phyloP scores from a whole-genome alignment of 92 coral and sea anemone genomes.

The Zoanthus sociatus region DNA sequence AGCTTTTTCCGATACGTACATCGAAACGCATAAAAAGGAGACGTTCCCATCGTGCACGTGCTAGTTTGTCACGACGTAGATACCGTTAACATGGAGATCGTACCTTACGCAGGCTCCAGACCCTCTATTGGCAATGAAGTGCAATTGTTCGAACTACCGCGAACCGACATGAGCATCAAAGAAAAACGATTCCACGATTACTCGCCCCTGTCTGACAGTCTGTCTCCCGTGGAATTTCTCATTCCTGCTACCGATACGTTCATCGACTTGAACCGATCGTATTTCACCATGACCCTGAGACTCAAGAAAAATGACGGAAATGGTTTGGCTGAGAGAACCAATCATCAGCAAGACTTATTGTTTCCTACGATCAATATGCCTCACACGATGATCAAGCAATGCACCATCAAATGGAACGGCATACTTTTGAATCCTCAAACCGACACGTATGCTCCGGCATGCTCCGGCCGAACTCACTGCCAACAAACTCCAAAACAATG shows the following conservation, averaged over 20 bases:
- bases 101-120: neutral
- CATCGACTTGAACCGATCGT: constrained; percentile 41
- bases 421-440: too few relatives aligned
- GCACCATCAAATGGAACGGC: too few relatives aligned
- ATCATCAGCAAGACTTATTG: too few relatives aligned
- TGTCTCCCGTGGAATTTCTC: constrained; percentile 47
- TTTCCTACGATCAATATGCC: constrained; percentile 21
- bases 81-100: constrained; percentile 12
- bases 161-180: neutral
- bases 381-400: constrained; percentile 29
- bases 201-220: neutral
- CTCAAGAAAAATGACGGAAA: neutral
- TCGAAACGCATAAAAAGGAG: neutral
- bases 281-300: neutral
- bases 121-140: neutral
- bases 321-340: too few relatives aligned
- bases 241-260: constrained; percentile 40
- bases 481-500: neutral
- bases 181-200: constrained; percentile 7
- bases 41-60: neutral
- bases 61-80: neutral
- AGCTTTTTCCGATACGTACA: too few relatives aligned
- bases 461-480: neutral
- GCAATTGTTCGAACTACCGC: constrained; percentile 22
- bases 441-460: constrained; percentile 53